A percentile compares a stretch with the other conserved stretches of the same genome.
These are phyloP conservation scores for Caenorhabditis latens DNA, from an alignment of 1,140 invertebrate genomes.

Conservation along the genomic window DNA sequence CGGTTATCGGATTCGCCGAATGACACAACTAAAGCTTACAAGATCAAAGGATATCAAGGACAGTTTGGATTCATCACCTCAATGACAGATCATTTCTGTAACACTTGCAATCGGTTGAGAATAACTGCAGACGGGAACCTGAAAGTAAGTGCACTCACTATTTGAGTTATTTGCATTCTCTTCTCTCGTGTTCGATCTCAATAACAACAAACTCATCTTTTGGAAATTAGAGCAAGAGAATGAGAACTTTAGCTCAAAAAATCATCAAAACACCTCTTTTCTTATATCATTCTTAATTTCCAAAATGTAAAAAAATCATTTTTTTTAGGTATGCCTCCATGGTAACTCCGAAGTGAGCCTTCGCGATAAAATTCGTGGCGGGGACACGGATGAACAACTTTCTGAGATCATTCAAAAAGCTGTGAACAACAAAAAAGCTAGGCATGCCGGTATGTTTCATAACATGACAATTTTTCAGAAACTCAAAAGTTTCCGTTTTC, in stretches of 20 bases:
- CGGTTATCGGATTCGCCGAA: slow-evolving; percentile 84
- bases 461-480: neutral
- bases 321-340: slow-evolving; percentile 90
- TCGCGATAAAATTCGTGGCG: slow-evolving; percentile 85
- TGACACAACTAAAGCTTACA: slow-evolving; percentile 92
- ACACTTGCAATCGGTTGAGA: slow-evolving; percentile 83
- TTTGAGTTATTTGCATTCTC: neutral
- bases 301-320: no score
- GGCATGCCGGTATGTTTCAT: slow-evolving; percentile 87
- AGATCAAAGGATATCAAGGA: slow-evolving; percentile 86
- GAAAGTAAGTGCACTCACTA: slow-evolving; percentile 81
- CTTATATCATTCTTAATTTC: no score
- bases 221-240: neutral
- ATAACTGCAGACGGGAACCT: slow-evolving; percentile 98
- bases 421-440: slow-evolving; percentile 87
- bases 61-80: slow-evolving; percentile 96
- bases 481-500: slow-evolving; percentile 78
- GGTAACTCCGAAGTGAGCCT: slow-evolving; percentile 93
- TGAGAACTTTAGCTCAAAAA: no score
- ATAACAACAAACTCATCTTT: slow-evolving; percentile 29
- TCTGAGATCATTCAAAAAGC: slow-evolving; percentile 85
- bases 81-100: slow-evolving; percentile 87
- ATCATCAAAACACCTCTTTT: no score
- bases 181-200: neutral
- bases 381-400: slow-evolving; percentile 83